A percentile compares a stretch with the other conserved stretches of the same genome.
Conservation (phyloP, 2,888 invertebrate species). For the Plagodis dolabraria region DNA sequence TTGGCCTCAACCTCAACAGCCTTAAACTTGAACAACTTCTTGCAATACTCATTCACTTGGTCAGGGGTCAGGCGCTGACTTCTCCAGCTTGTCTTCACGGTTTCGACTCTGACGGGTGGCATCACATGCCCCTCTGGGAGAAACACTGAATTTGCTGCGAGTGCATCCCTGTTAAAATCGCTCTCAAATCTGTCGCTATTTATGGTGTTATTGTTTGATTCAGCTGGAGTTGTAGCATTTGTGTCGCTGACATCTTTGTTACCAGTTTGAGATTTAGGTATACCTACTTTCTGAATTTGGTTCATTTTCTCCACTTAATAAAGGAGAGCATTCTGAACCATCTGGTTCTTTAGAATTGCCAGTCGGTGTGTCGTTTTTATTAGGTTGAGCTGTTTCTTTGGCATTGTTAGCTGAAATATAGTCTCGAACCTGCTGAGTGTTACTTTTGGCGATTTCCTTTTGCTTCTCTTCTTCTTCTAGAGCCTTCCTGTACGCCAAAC, state of each 20-base stretch:
- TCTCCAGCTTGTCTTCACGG: constrained; percentile 93
- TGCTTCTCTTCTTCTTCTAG: constrained; percentile 88
- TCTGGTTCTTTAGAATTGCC: background rate
- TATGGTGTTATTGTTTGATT: too few relatives aligned
- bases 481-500: constrained; percentile 93
- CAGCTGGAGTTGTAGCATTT: background rate
- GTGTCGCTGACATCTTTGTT: background rate
- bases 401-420: constrained; percentile 53
- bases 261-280: background rate
- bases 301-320: background rate
- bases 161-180: background rate
- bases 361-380: too few relatives aligned
- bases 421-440: constrained; percentile 67
- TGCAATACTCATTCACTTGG: constrained; percentile 93
- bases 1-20: constrained; percentile 89
- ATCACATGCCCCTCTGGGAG: constrained; percentile 76
- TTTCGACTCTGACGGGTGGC: constrained; percentile 94
- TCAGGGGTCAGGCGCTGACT: constrained; percentile 91
- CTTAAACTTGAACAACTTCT: constrained; percentile 93
- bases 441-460: constrained; percentile 68
- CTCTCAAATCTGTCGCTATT: background rate
- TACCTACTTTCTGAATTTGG: background rate
- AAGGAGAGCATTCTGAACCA: too few relatives aligned
- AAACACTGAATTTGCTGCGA: constrained; percentile 55
- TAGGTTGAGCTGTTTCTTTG: background rate